Conservation (phyloP, 1,140 invertebrate genomes). For the Trypoxylus dichotomus region DNA sequence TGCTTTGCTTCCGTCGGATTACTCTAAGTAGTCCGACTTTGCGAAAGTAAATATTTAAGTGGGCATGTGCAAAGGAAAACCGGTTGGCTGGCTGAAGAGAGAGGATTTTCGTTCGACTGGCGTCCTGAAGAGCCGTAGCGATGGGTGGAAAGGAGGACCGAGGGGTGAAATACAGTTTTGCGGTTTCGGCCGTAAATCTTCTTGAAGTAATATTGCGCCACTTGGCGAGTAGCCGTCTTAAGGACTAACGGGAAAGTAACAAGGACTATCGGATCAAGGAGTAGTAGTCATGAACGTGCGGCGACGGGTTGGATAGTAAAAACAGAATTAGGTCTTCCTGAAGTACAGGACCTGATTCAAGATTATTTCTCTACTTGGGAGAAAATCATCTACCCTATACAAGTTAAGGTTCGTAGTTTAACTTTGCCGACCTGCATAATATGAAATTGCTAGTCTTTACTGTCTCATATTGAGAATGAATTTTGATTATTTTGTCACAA, state of each 20-base stretch:
- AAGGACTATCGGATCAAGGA: constrained; percentile 14
- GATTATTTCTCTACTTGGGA: background rate
- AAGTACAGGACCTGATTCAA: background rate
- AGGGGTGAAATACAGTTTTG: constrained; percentile 9
- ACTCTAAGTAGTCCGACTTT: constrained; percentile 38
- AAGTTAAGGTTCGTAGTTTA: no score
- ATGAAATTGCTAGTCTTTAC: no score
- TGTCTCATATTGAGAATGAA: no score
- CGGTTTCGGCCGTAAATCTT: constrained; percentile 17
- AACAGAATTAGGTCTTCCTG: background rate
- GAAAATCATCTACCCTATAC: no score
- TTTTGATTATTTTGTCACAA: no score
- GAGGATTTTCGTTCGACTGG: background rate
- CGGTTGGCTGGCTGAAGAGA: background rate
- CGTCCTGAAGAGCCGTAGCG: background rate
- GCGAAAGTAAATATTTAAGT: constrained; percentile 41
- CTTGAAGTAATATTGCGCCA: constrained; percentile 23
- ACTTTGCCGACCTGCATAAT: no score
- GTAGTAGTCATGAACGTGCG: background rate
- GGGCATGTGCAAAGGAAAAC: constrained; percentile 32
- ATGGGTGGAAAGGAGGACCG: no score
- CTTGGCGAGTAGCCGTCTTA: constrained; percentile 14
- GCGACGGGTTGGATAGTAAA: constrained; percentile 2
- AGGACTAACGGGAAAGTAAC: constrained; percentile 21
- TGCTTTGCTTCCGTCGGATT: constrained; percentile 38